Percentiles rank a stretch among this genome's conserved stretches.
Evolutionary conservation across 2,797 vertebrate genomes (phyloP).

Genomic region (Heteromormyrus szaboi): DNA sequence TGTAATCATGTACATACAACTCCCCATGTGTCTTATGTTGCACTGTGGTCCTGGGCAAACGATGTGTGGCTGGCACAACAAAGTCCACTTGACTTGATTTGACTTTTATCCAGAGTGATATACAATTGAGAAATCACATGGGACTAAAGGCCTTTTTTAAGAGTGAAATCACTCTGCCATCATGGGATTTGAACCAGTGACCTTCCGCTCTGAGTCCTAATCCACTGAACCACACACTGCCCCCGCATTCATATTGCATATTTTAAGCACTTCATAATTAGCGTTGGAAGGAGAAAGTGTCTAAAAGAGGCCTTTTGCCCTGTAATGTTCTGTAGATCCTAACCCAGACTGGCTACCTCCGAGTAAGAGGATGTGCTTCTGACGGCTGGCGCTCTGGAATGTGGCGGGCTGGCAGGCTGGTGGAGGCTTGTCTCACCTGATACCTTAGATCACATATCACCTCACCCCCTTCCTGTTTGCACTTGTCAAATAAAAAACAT

Average conservation of each 20-base stretch:
- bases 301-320: not conserved
- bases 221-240: not conserved
- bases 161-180: not conserved
- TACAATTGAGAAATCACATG: not conserved
- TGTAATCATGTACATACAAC: not conserved
- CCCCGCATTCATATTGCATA: not conserved
- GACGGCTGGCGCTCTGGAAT: slow-evolving; percentile 16
- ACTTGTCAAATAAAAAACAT: slow-evolving; percentile 17
- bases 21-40: not conserved
- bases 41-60: not conserved
- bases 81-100: not conserved
- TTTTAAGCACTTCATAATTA: not conserved
- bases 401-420: slow-evolving; percentile 22
- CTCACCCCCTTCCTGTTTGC: slow-evolving; percentile 19
- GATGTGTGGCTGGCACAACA: not conserved
- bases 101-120: not conserved
- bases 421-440: slow-evolving; percentile 26
- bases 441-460: slow-evolving; percentile 16
- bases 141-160: not conserved
- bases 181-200: not conserved
- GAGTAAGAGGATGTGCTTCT: slow-evolving; percentile 7
- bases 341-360: not conserved
- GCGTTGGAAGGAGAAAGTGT: not conserved
- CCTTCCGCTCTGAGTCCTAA: not conserved
- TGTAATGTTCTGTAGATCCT: not conserved